Conservation (phyloP, 1,140 invertebrate genomes). For the Coptotermes formosanus region DNA sequence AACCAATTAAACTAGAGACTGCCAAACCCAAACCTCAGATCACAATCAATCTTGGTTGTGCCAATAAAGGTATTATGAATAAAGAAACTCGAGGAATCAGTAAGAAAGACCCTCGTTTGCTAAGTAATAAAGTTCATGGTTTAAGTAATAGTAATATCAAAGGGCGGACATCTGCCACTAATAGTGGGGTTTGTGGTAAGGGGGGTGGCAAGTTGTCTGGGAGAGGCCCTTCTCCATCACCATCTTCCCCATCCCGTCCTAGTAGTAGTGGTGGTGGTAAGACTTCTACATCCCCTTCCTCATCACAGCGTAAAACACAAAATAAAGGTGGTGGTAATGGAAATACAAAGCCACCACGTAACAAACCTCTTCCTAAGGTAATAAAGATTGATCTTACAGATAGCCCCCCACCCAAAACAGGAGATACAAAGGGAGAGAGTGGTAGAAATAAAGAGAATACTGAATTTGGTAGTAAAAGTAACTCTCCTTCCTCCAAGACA, state of each 20-base stretch:
- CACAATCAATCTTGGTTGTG: conserved; percentile 32
- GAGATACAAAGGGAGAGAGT: conserved; percentile 17
- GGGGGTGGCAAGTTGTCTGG: background rate
- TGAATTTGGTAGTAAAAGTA: conserved; percentile 12
- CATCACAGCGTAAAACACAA: conserved; percentile 20
- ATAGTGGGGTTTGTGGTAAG: background rate
- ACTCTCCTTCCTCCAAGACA: conserved; percentile 22
- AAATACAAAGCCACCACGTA: background rate
- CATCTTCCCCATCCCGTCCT: background rate
- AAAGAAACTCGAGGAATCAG: conserved; percentile 33
- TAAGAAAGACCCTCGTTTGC: conserved; percentile 44
- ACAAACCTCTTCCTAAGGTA: background rate
- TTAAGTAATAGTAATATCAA: conserved; percentile 11
- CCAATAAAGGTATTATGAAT: conserved; percentile 31
- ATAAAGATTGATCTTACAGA: conserved; percentile 27
- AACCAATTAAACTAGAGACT: conserved; percentile 32
- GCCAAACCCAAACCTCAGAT: conserved; percentile 38
- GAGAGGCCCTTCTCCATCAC: conserved; percentile 23
- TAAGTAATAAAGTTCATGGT: conserved; percentile 36
- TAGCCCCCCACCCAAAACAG: conserved; percentile 28
- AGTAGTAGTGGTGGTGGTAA: conserved; percentile 5
- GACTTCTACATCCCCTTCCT: conserved; percentile 8
- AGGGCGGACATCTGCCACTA: background rate
- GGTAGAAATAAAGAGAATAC: background rate
- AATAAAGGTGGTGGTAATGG: conserved; percentile 5